Evolutionary conservation across 1,140 invertebrate genomes (phyloP), one percentile per base, ranked within the genome.

Genomic region (Melitaea cinxia): DNA sequence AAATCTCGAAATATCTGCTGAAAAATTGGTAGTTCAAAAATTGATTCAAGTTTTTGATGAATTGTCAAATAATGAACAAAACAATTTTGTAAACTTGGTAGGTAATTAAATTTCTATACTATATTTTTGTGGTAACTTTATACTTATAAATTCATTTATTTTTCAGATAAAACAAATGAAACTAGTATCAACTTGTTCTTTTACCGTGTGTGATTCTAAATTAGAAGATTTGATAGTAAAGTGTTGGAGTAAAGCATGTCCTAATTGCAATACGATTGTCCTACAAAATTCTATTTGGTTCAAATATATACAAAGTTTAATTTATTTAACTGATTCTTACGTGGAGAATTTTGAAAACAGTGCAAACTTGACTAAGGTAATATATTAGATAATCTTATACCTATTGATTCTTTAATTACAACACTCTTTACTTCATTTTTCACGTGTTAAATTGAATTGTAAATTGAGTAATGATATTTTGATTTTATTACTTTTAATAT

Each of bases 141-240:
- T 50, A 14, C 14, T 4, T 33, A 54, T 54, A 19, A 3, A 30
- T 24, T 45, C 30, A 30, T 59, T 35, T 61, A 35, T 50, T 37
- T 84, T 83, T 47, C 69, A 88, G 85, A 77, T 77, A 45, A 72
- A 81, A 68, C 26, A 67, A 21, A 77, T 82, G 21, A 64, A 72
- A 35, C 19, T 84, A 4, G 54, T 71, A 12, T 65, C 77, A 23
- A 82, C 82, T 21, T 85, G 77, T 59, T 52, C 59, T 15, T 75
- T 68, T 52, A 35, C 47, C 1, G 62, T 68, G 45, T 45, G 61
- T 24, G 61, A 71, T 52, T 26, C 9, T 23, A 26, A 63, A 60
- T 10, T 84, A 10, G 73, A 76, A 33, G 64, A 70, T 4, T 58
- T 50, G n/a, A 6, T 87, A 23, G 37, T 77, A 2, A 68, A 68